Conservation (phyloP, 1,140 invertebrate species). For the Pentalonia nigronervosa region DNA sequence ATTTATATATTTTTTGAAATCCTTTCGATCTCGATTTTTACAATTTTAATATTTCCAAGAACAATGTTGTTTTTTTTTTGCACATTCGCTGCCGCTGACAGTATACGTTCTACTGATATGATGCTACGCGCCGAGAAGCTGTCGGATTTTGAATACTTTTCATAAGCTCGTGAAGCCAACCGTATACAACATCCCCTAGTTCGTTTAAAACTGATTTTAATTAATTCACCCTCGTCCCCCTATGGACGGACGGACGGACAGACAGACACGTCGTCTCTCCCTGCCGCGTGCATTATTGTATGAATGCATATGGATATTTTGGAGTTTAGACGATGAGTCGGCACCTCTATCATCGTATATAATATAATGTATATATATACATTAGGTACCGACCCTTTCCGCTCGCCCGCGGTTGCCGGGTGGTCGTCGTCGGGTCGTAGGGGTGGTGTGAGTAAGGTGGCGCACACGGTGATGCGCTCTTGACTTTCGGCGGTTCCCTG, state of each 20-base stretch:
- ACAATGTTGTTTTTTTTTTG: background rate
- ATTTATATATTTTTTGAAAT: background rate
- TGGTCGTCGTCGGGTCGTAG: background rate
- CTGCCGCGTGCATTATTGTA: background rate
- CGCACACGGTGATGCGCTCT: background rate
- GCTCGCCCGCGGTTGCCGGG: background rate
- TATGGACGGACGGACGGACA: background rate
- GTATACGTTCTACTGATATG: background rate
- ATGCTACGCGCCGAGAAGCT: background rate
- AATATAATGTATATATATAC: background rate
- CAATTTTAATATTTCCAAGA: background rate
- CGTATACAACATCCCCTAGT: conserved; percentile 7
- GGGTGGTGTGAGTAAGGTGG: background rate
- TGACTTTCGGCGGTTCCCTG: conserved; percentile 25
- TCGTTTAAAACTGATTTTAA: conserved; percentile 46
- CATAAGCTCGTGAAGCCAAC: background rate
- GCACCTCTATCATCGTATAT: background rate
- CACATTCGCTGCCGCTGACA: background rate
- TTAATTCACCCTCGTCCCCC: conserved; percentile 47
- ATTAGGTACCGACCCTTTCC: background rate
- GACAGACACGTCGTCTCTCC: background rate
- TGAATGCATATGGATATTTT: conserved; percentile 44
- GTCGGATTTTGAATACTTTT: conserved; percentile 42
- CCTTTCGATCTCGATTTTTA: background rate
- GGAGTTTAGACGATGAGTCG: conserved; percentile 30